Conservation (phyloP, 2,888 invertebrate species). For the Watsonalla cultraria region DNA sequence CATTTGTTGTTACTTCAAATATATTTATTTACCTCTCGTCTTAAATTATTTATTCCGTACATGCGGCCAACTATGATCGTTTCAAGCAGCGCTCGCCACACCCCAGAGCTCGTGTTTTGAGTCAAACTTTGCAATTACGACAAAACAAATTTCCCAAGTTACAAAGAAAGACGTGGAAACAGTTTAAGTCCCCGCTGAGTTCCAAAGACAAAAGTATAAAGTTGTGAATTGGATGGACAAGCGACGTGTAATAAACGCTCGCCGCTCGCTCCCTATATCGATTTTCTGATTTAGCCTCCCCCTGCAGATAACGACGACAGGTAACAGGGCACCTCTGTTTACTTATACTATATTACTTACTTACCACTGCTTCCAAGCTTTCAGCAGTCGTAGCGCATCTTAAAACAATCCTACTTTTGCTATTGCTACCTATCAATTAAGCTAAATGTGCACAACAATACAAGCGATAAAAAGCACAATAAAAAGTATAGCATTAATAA, state of each 20-base stretch:
- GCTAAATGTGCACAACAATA: conserved; percentile 61
- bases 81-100: no score
- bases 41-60: no score
- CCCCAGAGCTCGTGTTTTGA: no score
- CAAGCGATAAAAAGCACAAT: conserved; percentile 69
- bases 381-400: conserved; percentile 2
- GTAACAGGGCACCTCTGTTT: conserved; percentile 28
- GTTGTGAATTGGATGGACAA: conserved; percentile 41
- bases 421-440: conserved; percentile 46
- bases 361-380: conserved; percentile 8
- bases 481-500: conserved; percentile 75
- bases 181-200: conserved; percentile 28
- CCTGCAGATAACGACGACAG: conserved; percentile 62
- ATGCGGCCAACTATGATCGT: no score
- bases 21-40: no score
- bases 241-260: conserved; percentile 42
- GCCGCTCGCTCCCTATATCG: conserved; percentile 50
- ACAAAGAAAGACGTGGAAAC: conserved; percentile 23
- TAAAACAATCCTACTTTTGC: conserved; percentile 14
- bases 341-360: conserved; percentile 9
- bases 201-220: conserved; percentile 31
- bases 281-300: conserved; percentile 75
- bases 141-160: conserved; percentile 11
- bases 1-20: not conserved
- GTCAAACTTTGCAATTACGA: conserved; percentile 7